phyloP scores from a whole-genome alignment of 2,113 vertebrate genomes.

The Perca schrenkii region DNA sequence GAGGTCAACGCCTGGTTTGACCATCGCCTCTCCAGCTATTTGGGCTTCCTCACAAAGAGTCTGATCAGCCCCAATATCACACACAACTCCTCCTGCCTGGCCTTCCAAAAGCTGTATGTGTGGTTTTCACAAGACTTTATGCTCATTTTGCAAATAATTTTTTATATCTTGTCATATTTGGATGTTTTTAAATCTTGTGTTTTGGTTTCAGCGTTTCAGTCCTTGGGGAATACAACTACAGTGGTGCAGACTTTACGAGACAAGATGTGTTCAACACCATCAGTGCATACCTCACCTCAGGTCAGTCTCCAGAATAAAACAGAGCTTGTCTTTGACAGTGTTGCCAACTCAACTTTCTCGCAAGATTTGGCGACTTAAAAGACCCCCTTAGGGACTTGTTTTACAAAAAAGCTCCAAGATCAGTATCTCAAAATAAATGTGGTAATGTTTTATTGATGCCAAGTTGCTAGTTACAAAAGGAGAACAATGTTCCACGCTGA shows the following conservation, averaged over 20 bases:
- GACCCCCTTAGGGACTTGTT: background rate
- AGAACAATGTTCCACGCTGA: background rate
- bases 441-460: background rate
- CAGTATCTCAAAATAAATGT: background rate
- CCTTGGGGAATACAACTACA: conserved; percentile 72
- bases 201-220: conserved; percentile 69
- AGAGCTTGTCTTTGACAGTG: background rate
- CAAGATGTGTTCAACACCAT: conserved; percentile 76
- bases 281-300: conserved; percentile 75
- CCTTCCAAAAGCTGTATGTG: conserved; percentile 82
- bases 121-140: background rate
- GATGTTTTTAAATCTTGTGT: background rate
- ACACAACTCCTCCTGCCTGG: conserved; percentile 70
- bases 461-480: background rate
- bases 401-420: background rate
- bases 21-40: conserved; percentile 63
- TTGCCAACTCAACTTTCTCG: background rate
- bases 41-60: conserved; percentile 75
- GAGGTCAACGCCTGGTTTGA: conserved; percentile 81
- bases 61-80: conserved; percentile 70
- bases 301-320: conserved; percentile 49
- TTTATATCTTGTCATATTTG: background rate
- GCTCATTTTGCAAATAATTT: background rate
- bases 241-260: conserved; percentile 49
- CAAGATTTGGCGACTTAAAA: background rate